Evolutionary conservation across 2,113 vertebrate species (phyloP), one percentile per base, ranked within the genome.

Genomic region (Formicarius rufipectus): DNA sequence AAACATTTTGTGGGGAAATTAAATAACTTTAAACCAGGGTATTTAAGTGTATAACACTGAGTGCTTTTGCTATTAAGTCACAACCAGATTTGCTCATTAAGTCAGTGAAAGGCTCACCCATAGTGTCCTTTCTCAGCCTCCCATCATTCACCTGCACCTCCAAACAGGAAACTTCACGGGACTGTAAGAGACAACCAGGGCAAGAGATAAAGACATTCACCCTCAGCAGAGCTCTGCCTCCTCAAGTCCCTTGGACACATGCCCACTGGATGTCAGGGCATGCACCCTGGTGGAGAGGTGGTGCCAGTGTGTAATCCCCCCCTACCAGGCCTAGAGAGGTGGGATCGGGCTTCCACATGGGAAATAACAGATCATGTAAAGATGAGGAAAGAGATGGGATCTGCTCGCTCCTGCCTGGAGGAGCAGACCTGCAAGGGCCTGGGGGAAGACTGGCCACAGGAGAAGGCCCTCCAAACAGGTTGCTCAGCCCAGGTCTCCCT

Each of bases 161-260:
- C 75, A 98, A 77, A 68, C 97, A 95, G 76, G 97, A 97, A 89
- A 98, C 84, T 87, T 98, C 98, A 13, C 98, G 97, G 47, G 97
- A 93, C 98, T 98, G 84, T 49, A 96, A 94, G 56, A 93, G 42
- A 71, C 56, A 96, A 44, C 5, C 8, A 3, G 28, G 23, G 17
- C 47, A 69, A 77, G 50, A 64, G 47, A 58, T 50, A 74, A 62
- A 45, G 10, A 3, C 0, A 1, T 21, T 76, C 7, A 0, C 12
- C 47, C 10, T 35, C 31, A 55, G 47, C 52, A 24, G 10, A 37
- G 33, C 21, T 74, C 25, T 5, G 27, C 62, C 67, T 67, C 2
- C 0, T 35, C 14, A 4, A 2, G n/a, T 6, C 12, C 11, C 13
- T 10, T 3, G 3, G 6, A 33, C n/a, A 18, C 0, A 0, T 35